Conservation (phyloP, 2,888 invertebrate genomes). For the Cyrtodaria siliqua region DNA sequence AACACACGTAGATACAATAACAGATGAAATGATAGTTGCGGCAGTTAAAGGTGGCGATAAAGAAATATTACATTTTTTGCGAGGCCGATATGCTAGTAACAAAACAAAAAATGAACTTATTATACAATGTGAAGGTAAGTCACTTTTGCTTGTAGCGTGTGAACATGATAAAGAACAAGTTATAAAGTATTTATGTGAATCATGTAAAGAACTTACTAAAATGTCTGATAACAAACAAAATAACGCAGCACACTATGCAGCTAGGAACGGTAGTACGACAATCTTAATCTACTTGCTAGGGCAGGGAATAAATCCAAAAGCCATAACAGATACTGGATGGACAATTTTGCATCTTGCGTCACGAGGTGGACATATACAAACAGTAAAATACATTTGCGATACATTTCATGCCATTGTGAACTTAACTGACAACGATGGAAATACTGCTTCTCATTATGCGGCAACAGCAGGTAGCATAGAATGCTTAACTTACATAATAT, state of each 20-base stretch:
- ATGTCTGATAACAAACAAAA: no score
- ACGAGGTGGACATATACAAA: slow-evolving; percentile 42
- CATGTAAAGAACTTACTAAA: no score
- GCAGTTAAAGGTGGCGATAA: no score
- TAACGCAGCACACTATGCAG: slow-evolving; percentile 64
- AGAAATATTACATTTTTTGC: no score
- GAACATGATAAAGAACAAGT: no score
- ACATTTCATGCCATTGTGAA: slow-evolving; percentile 31
- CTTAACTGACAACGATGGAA: slow-evolving; percentile 31
- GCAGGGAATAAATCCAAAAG: slow-evolving; percentile 21
- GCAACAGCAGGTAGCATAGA: slow-evolving; percentile 52
- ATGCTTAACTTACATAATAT: slow-evolving; percentile 30
- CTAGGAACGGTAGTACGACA: slow-evolving; percentile 46
- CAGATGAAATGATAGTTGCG: no score
- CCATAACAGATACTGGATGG: slow-evolving; percentile 31
- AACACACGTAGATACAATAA: no score
- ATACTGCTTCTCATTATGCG: slow-evolving; percentile 53
- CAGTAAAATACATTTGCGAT: slow-evolving; percentile 41
- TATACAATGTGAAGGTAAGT: no score
- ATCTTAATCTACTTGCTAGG: slow-evolving; percentile 30
- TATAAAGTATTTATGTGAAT: no score
- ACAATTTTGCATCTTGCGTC: slow-evolving; percentile 54
- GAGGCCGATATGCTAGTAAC: no score
- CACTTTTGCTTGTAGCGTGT: no score
- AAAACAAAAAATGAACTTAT: no score